These are phyloP conservation scores for Melipona bicolor DNA, from an alignment of 2,888 invertebrate species.

Conservation along the genomic window DNA sequence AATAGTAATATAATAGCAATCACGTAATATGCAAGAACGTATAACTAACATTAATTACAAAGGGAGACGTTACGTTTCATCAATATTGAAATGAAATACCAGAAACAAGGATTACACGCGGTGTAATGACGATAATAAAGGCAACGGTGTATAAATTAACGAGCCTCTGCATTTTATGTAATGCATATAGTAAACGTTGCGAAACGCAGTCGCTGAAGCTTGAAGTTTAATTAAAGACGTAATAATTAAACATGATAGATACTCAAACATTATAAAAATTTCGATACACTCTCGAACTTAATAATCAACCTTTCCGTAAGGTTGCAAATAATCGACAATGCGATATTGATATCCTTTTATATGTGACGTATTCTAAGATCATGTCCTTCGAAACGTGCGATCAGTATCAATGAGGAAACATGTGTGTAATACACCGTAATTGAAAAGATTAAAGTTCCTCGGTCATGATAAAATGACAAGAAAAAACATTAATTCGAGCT, in stretches of 20 bases:
- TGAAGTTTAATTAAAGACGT: neutral
- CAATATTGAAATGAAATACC: neutral
- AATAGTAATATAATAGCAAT: too few relatives aligned
- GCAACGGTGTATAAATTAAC: neutral
- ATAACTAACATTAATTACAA: neutral
- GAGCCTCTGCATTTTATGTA: neutral
- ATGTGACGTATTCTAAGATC: neutral
- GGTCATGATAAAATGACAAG: neutral
- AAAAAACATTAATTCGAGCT: neutral
- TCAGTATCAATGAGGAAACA: neutral
- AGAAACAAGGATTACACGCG: constrained; percentile 1
- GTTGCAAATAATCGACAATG: too few relatives aligned
- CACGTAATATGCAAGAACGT: neutral
- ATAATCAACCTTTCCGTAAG: neutral
- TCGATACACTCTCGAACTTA: neutral
- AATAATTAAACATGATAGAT: neutral
- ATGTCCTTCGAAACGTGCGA: neutral
- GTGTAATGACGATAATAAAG: neutral
- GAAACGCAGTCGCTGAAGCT: neutral
- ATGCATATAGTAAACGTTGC: constrained; percentile 3
- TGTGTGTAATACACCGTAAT: neutral
- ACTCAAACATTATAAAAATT: neutral
- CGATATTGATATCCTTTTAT: too few relatives aligned
- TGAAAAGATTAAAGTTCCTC: neutral
- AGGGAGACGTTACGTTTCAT: neutral